Evolutionary conservation across 2,888 invertebrate genomes (phyloP), one percentile per base, ranked within the genome.

Genomic region (Uropetala carovei): DNA sequence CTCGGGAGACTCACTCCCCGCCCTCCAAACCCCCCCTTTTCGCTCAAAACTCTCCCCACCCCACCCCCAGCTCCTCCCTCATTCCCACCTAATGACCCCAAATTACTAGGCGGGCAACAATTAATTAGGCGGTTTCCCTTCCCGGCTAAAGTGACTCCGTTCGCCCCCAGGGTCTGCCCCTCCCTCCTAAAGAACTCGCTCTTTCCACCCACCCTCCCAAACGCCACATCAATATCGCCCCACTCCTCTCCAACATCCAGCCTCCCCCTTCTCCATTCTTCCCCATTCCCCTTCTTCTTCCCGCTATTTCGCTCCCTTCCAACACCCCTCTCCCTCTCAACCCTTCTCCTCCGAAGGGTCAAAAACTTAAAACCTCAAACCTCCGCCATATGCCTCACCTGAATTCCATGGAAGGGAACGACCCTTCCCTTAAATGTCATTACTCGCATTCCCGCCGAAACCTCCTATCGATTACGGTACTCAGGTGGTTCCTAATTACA

Each of bases 71-170:
- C 27, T 27, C 10, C 13, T 27, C 75, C 16, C 75, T 75, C 75
- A 75, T 75, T 75, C 75, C 75, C 75, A 75, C 75, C 75, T 75
- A 75, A 75, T 75, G 75, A 75, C 75, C 75, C 75, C 75, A 75
- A 75, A 75, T 75, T 75, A 75, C 75, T 75, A 75, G 75, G 75
- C 75, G 75, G 75, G 75, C 75, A 27, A 75, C 75, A 75, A 75
- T 75, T 75, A 75, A 75, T 75, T 75, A 75, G 75, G 75, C 75
- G 75, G 75, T 75, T 75, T 75, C 75, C 75, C 75, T 75, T 75
- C 75, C 75, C 75, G 75, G 75, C 75, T 75, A 75, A 75, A 75
- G 75, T 75, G 75, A 75, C 75, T 75, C 75, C 16, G 75, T 22
- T 27, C 75, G 75, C 75, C 75, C 75, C 75, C 27, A 75, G 75